phyloP scores from a whole-genome alignment of 2,888 invertebrate species.

The Polyploca ridens region DNA sequence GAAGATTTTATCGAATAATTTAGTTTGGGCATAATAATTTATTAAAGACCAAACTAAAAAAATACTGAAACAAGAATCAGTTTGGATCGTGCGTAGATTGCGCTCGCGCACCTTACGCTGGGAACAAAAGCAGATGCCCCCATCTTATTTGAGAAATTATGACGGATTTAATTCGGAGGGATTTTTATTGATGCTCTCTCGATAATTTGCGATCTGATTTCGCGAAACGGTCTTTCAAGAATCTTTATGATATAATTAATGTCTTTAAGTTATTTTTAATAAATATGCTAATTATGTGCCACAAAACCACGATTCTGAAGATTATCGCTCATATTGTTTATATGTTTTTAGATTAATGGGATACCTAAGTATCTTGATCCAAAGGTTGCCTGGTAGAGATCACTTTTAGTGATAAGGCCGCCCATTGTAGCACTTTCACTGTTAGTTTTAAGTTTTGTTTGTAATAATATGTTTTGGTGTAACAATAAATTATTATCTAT shows the following conservation, averaged over 20 bases:
- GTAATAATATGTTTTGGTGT: too few species aligned
- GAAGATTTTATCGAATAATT: not conserved
- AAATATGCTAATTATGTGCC: conserved; percentile 4
- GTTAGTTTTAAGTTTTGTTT: too few species aligned
- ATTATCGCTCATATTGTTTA: not conserved
- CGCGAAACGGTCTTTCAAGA: not conserved
- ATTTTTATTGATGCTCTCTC: conserved; percentile 1
- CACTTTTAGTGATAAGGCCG: too few species aligned
- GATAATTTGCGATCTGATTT: conserved; percentile 6
- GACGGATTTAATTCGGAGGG: not conserved
- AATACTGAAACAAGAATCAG: not conserved
- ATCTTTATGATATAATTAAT: too few species aligned
- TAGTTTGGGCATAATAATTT: not conserved
- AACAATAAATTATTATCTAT: too few species aligned
- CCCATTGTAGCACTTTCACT: too few species aligned
- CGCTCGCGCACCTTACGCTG: conserved; percentile 23
- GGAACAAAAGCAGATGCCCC: conserved; percentile 32
- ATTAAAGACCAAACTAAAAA: not conserved
- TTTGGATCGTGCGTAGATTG: conserved; percentile 26
- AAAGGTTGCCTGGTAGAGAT: too few species aligned
- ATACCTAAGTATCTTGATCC: too few species aligned
- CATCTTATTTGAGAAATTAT: conserved; percentile 29
- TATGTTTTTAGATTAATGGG: too few species aligned
- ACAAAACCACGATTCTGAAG: not conserved
- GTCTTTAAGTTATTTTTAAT: not conserved